Conservation (phyloP, 1,140 invertebrate species). For the Branchinecta lindahli region DNA sequence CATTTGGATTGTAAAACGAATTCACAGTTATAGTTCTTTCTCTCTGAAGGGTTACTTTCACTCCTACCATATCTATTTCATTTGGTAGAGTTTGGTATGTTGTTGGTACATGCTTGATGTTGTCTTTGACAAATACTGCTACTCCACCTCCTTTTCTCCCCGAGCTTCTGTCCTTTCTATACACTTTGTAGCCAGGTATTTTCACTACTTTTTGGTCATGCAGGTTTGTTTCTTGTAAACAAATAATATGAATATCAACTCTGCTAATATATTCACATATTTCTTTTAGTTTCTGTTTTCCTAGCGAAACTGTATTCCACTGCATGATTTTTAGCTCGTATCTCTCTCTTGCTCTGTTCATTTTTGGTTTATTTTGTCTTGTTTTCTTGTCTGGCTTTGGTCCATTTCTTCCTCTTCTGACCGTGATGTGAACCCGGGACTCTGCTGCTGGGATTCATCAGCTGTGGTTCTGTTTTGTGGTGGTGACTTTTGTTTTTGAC, state of each 20-base stretch:
- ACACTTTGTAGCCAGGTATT: not conserved
- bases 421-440: too few relatives aligned
- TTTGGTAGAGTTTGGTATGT: not conserved
- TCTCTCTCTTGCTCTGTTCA: too few relatives aligned
- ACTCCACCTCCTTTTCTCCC: not conserved
- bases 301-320: too few relatives aligned
- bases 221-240: not conserved
- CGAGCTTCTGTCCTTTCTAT: slow-evolving; percentile 1
- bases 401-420: too few relatives aligned
- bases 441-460: too few relatives aligned
- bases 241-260: not conserved
- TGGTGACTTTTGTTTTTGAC: too few relatives aligned
- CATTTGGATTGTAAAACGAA: not conserved
- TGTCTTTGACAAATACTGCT: not conserved
- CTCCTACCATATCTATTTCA: not conserved
- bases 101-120: not conserved
- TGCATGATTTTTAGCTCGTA: too few relatives aligned
- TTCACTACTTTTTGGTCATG: not conserved
- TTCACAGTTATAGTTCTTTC: not conserved
- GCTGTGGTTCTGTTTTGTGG: too few relatives aligned
- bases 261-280: not conserved
- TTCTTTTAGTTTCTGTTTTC: not conserved
- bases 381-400: too few relatives aligned
- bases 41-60: not conserved
- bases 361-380: too few relatives aligned